A percentile compares a stretch with the other conserved stretches of the same genome.
Conservation (phyloP, 2,797 vertebrate genomes). For the Tokudaia muenninki region DNA sequence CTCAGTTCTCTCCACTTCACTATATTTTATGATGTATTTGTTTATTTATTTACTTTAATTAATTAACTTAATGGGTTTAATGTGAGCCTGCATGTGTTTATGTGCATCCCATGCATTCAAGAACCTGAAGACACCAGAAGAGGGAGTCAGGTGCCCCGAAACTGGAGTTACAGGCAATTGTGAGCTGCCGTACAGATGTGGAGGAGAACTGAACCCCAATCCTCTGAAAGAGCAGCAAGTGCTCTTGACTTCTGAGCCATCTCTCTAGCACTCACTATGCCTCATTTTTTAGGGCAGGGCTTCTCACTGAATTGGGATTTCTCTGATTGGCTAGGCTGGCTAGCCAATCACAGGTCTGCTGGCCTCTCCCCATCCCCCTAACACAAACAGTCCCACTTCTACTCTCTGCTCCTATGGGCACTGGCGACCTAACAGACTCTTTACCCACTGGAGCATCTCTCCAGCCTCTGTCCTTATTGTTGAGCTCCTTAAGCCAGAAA, state of each 20-base stretch:
- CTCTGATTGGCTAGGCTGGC: not conserved
- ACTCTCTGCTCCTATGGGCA: not conserved
- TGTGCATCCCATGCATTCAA: too few relatives aligned
- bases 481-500: not conserved
- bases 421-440: too few relatives aligned
- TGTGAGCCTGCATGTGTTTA: not conserved
- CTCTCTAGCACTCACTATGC: not conserved
- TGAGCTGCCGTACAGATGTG: not conserved
- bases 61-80: not conserved
- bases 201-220: not conserved
- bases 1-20: not conserved
- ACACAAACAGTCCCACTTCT: too few relatives aligned
- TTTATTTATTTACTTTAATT: not conserved
- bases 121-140: not conserved
- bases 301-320: not conserved
- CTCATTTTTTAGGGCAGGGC: not conserved
- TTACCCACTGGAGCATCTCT: not conserved
- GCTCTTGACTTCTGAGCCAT: not conserved
- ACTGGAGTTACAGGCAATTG: not conserved
- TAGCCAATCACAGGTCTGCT: not conserved
- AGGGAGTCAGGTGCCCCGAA: not conserved
- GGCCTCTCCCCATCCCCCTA: not conserved
- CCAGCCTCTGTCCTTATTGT: not conserved
- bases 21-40: not conserved
- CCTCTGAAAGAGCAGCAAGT: not conserved